Conservation (phyloP, 2,797 vertebrate species). For the Pangasius krempfi region DNA sequence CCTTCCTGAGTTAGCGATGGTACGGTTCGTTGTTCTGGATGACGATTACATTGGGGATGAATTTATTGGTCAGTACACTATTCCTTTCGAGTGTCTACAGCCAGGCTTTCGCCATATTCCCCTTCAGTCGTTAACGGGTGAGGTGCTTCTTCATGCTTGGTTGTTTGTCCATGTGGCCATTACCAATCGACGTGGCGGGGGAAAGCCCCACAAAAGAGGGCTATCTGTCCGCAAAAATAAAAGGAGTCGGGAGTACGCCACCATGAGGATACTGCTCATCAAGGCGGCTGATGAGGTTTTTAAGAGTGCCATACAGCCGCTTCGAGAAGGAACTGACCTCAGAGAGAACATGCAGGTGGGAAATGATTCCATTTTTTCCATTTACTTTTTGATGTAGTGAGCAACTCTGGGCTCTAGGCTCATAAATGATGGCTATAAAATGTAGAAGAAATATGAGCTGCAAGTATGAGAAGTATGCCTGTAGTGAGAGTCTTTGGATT, state of each 20-base stretch:
- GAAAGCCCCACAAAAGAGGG: constrained; percentile 95
- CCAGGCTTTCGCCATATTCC: constrained; percentile 94
- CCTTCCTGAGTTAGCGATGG: constrained; percentile 95
- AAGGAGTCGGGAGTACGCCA: constrained; percentile 91
- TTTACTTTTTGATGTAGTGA: background rate
- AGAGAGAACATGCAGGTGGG: constrained; percentile 98
- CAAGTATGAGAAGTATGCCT: background rate
- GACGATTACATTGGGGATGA: constrained; percentile 98
- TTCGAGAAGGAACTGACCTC: constrained; percentile 94
- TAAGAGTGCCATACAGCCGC: constrained; percentile 89
- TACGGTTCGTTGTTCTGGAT: constrained; percentile 95
- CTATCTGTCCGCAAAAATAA: constrained; percentile 95
- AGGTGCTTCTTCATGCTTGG: constrained; percentile 87
- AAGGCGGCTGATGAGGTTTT: constrained; percentile 95
- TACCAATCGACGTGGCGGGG: constrained; percentile 95
- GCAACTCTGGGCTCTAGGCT: background rate
- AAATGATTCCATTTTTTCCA: background rate
- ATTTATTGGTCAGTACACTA: constrained; percentile 96
- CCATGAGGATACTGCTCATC: constrained; percentile 92
- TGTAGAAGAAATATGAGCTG: background rate
- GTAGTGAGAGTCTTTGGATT: background rate
- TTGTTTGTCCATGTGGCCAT: constrained; percentile 97
- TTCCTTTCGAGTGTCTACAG: constrained; percentile 97
- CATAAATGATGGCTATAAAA: constrained; percentile 9
- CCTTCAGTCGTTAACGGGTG: constrained; percentile 94